These are phyloP conservation scores for Notechis scutatus DNA, from an alignment of 2,113 vertebrate species.

Conservation along the genomic window DNA sequence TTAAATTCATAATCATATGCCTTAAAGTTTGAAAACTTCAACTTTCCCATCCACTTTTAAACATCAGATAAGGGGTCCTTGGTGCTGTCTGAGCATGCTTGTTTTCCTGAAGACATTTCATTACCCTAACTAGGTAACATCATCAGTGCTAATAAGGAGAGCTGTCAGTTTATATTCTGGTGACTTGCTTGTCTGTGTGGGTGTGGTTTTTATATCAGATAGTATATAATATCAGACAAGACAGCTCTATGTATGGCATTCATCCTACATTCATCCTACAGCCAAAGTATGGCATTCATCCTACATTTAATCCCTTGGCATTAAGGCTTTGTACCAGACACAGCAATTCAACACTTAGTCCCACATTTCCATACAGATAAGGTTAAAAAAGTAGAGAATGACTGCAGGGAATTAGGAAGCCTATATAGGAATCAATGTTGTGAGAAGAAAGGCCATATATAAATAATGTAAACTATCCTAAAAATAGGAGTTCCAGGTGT, in stretches of 20 bases:
- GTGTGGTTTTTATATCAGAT: no score
- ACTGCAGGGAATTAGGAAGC: background rate
- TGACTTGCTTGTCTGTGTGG: no score
- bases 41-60: background rate
- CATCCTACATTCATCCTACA: no score
- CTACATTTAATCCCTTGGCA: background rate
- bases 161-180: no score
- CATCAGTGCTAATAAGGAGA: no score
- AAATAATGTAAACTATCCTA: no score
- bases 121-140: no score
- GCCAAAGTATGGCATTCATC: background rate
- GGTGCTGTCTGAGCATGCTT: no score
- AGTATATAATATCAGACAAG: background rate
- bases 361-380: background rate
- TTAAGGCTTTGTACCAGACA: background rate
- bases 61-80: no score
- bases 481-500: no score
- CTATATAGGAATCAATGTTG: background rate
- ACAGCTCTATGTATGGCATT: background rate
- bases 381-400: background rate
- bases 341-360: background rate
- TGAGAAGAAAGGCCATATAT: background rate
- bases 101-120: no score
- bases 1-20: background rate
- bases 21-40: background rate